Percentiles rank a stretch among this genome's conserved stretches.
phyloP scores from a whole-genome alignment of 35 echinoderm and acorn worm genomes.

The Ophioderma brevispina region DNA sequence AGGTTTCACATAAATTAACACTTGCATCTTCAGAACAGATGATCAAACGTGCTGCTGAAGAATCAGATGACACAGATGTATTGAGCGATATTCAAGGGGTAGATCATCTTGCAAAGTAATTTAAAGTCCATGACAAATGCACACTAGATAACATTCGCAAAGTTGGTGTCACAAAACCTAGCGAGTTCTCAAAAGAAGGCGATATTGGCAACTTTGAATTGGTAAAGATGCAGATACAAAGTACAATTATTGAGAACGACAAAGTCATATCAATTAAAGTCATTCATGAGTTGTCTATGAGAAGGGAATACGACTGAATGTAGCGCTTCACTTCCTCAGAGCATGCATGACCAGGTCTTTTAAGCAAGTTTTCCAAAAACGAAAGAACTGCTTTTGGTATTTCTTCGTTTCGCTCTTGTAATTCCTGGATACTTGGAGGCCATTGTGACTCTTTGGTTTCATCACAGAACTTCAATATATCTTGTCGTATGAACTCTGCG shows the following conservation, averaged over 20 bases:
- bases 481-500: too few species aligned
- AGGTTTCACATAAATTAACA: neutral
- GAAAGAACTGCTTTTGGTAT: too few species aligned
- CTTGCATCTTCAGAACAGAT: neutral
- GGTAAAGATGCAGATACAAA: neutral
- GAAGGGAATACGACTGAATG: too few species aligned
- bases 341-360: too few species aligned
- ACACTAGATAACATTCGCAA: neutral
- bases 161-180: too few species aligned
- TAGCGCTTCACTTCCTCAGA: too few species aligned
- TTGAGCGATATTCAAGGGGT: neutral
- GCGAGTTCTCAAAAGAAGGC: neutral
- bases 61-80: neutral
- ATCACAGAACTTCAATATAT: too few species aligned
- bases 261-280: conserved; percentile 14
- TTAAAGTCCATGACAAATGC: neutral
- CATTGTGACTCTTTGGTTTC: too few species aligned
- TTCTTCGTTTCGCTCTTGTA: too few species aligned
- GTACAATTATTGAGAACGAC: neutral
- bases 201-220: conserved; percentile 4
- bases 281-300: neutral
- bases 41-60: conserved; percentile 17
- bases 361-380: too few species aligned
- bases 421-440: too few species aligned
- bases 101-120: neutral